These are phyloP conservation scores for Drosophila biarmipes DNA, from an alignment of 1,140 invertebrate genomes.

Conservation along the genomic window DNA sequence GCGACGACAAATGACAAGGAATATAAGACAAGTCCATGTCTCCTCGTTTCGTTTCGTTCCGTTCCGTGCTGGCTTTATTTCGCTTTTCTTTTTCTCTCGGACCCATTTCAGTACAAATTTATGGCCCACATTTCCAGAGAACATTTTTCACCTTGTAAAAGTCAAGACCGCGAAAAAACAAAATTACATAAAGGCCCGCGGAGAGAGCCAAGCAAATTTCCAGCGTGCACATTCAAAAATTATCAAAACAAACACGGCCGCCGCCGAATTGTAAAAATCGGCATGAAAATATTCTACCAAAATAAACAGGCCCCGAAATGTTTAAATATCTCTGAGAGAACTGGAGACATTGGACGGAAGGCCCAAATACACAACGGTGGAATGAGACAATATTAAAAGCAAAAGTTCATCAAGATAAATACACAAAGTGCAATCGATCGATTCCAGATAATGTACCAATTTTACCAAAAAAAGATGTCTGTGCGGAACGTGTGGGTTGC, in stretches of 20 bases:
- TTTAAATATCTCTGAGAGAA: conserved; percentile 47
- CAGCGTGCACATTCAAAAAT: conserved; percentile 34
- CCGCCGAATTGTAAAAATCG: conserved; percentile 62
- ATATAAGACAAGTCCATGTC: conserved; percentile 52
- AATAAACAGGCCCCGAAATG: conserved; percentile 61
- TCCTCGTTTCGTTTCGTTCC: conserved; percentile 16
- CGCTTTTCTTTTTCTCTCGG: conserved; percentile 17
- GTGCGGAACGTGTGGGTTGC: conserved; percentile 14
- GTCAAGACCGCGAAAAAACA: conserved; percentile 43
- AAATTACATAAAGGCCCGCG: conserved; percentile 29
- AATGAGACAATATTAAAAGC: conserved; percentile 5
- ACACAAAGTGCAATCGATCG: conserved; percentile 56
- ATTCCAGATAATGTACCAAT: conserved; percentile 17
- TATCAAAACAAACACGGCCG: conserved; percentile 73
- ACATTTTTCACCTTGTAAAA: conserved; percentile 72
- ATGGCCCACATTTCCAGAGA: conserved; percentile 36
- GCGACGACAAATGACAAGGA: conserved; percentile 42
- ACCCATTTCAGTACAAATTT: conserved; percentile 53
- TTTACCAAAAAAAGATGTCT: conserved; percentile 27
- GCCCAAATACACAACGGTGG: not conserved
- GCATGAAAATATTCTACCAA: conserved; percentile 69
- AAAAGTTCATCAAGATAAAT: conserved; percentile 59
- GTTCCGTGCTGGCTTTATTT: conserved; percentile 22
- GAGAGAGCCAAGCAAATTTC: conserved; percentile 16
- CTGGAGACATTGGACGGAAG: conserved; percentile 9